Evolutionary conservation across 2,888 invertebrate genomes (phyloP), one percentile per base, ranked within the genome.

Genomic region (Selenia dentaria): DNA sequence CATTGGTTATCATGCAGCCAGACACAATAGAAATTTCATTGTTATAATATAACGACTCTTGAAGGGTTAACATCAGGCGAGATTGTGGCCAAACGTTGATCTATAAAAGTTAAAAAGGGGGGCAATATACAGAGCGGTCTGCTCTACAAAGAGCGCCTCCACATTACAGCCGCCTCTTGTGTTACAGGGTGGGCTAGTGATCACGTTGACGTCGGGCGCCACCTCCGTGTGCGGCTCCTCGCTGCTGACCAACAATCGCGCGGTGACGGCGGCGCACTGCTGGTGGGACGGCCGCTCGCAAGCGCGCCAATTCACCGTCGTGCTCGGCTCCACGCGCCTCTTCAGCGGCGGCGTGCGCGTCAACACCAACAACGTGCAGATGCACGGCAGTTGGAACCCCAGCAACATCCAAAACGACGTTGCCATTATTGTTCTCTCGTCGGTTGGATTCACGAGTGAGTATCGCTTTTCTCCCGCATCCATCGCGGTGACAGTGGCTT

Each of bases 251-350:
- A 62, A 61, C 57, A 62, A 56, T 2, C 63, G 61, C 27, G 51
- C 65, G 2, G 53, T 70, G 31, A 69, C 72, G 3, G 68, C 68
- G 2, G 67, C 70, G 11, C 70, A 79, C 54, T 78, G 76, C 59
- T 76, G 77, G 79, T 52, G 53, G 26, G 64, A 72, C 51, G 57
- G 67, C 2, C 42, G 55, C 20, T 29, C 65, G 68, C 34, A 31
- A 13, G 80, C 75, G 11, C 58, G 63, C 8, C 62, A 63, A 33
- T 67, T 80, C 18, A 9, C 9, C 54, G 42, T 79, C 9, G 78
- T 79, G 10, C 62, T 70, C 46, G 72, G 72, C 41, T 64, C 70
- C 3, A 51, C 49, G n/a, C 35, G 62, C 0, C 62, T 72, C 6
- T 70, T 64, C 60, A 47, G 54, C 32, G 71, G 71, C 8, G 71